Conservation (phyloP, 2,888 invertebrate species). For the Osedax fenrisi region DNA sequence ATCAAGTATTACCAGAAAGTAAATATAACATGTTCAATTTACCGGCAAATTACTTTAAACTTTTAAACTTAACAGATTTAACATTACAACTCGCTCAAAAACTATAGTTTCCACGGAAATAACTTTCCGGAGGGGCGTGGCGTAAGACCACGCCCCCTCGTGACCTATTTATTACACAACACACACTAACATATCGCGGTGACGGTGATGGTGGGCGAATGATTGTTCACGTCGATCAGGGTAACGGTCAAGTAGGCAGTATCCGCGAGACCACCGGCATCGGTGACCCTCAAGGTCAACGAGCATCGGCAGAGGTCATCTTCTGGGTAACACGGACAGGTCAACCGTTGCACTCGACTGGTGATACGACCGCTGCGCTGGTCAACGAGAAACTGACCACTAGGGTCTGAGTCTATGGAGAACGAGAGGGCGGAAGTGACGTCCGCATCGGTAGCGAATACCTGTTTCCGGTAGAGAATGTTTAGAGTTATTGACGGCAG, state of each 20-base stretch:
- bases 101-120: no score
- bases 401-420: neutral
- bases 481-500: no score
- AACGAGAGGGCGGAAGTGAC: neutral
- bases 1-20: no score
- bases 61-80: no score
- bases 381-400: neutral
- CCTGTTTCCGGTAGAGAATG: no score
- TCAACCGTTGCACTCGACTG: neutral
- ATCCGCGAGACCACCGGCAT: neutral
- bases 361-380: neutral
- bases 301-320: neutral
- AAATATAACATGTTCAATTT: no score
- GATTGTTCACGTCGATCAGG: neutral
- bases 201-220: neutral
- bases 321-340: neutral
- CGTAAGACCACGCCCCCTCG: no score
- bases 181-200: neutral
- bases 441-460: neutral
- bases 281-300: neutral
- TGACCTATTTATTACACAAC: no score
- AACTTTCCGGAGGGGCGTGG: no score
- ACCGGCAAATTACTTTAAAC: no score
- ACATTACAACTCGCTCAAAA: no score
- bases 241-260: neutral